phyloP scores from a whole-genome alignment of 2,113 vertebrate genomes.

The Baryphthengus martii region DNA sequence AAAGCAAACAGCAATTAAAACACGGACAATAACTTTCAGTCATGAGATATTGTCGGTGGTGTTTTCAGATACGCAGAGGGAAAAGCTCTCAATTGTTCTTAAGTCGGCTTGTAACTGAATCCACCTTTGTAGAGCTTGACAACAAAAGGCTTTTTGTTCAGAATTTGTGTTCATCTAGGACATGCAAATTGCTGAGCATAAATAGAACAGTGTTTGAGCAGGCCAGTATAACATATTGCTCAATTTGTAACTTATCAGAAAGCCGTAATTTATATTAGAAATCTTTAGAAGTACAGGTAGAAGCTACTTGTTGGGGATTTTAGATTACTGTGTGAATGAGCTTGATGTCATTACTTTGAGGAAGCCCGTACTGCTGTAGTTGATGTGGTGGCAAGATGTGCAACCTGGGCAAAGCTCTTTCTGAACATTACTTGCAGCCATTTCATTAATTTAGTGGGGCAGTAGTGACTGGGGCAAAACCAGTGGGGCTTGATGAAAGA shows the following conservation, averaged over 20 bases:
- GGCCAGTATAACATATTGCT: neutral
- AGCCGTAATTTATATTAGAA: slow-evolving; percentile 1
- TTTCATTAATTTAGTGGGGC: neutral
- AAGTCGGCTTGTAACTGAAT: slow-evolving; percentile 32
- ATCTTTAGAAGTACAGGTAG: neutral
- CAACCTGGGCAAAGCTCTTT: neutral
- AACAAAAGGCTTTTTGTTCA: slow-evolving; percentile 53
- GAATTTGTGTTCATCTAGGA: slow-evolving; percentile 17
- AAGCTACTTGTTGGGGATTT: neutral
- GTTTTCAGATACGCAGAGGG: slow-evolving; percentile 31
- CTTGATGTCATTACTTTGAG: neutral
- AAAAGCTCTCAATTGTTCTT: slow-evolving; percentile 57
- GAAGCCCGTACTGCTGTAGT: neutral
- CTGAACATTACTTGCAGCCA: neutral
- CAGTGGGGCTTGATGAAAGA: neutral
- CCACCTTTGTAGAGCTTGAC: slow-evolving; percentile 19
- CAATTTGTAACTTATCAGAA: neutral
- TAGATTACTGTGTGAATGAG: neutral
- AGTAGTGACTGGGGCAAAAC: neutral
- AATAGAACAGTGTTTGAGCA: neutral
- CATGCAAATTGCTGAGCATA: neutral
- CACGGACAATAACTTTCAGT: slow-evolving; percentile 22
- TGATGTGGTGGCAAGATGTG: neutral
- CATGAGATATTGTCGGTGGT: slow-evolving; percentile 32
- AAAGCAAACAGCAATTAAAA: slow-evolving; percentile 23